These are phyloP conservation scores for Epistrophe eligans DNA, from an alignment of 2,888 invertebrate genomes.

Conservation along the genomic window DNA sequence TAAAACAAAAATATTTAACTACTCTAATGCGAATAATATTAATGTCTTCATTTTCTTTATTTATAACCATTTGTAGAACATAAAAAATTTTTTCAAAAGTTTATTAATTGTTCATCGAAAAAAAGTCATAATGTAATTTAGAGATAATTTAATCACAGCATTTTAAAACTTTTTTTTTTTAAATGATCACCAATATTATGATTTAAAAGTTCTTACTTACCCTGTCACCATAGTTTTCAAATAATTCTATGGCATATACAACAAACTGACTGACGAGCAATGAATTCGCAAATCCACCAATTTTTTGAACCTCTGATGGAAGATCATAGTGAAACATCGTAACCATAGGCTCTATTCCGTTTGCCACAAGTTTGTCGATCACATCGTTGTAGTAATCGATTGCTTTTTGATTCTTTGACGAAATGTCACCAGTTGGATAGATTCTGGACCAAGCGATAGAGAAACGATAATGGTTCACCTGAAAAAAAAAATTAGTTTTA, in stretches of 20 bases:
- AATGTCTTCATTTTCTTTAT: no score
- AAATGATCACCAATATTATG: no score
- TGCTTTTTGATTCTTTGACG: slow-evolving; percentile 81
- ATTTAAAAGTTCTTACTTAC: slow-evolving; percentile 76
- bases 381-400: slow-evolving; percentile 86
- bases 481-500: neutral
- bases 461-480: slow-evolving; percentile 85
- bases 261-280: slow-evolving; percentile 84
- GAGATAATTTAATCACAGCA: no score
- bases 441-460: slow-evolving; percentile 88
- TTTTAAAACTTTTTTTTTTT: no score
- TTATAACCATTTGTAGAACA: no score
- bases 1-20: neutral
- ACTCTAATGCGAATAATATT: no score
- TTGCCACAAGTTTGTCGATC: slow-evolving; percentile 86
- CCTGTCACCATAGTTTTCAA: slow-evolving; percentile 84
- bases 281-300: slow-evolving; percentile 85
- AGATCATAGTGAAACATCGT: slow-evolving; percentile 86
- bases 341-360: slow-evolving; percentile 86
- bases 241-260: slow-evolving; percentile 84
- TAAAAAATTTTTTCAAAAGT: no score
- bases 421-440: slow-evolving; percentile 85
- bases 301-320: slow-evolving; percentile 85
- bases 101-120: no score
- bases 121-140: no score